phyloP scores from a whole-genome alignment of 2,888 invertebrate species.

The Seladonia tumulorum region DNA sequence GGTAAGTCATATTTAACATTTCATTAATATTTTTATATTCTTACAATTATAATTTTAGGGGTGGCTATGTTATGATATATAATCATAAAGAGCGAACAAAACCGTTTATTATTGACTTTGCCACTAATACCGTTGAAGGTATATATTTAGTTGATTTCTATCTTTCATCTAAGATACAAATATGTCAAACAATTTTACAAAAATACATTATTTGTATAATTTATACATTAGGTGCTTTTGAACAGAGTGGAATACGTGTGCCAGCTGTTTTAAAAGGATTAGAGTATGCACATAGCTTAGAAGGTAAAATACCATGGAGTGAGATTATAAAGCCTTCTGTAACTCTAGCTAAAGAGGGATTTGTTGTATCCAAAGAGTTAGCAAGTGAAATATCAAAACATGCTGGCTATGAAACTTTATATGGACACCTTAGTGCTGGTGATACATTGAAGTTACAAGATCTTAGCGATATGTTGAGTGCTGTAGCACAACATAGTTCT shows the following conservation, averaged over 20 bases:
- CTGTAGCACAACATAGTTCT: conserved; percentile 83
- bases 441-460: conserved; percentile 84
- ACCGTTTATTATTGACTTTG: conserved; percentile 87
- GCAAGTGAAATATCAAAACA: conserved; percentile 83
- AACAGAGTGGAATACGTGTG: conserved; percentile 77
- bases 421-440: conserved; percentile 84
- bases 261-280: conserved; percentile 88
- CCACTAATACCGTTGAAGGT: conserved; percentile 79
- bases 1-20: conserved; percentile 85
- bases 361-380: conserved; percentile 85
- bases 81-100: conserved; percentile 87
- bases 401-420: conserved; percentile 82
- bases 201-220: conserved; percentile 2
- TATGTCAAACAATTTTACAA: not conserved
- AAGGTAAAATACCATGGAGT: conserved; percentile 87
- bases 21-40: conserved; percentile 31
- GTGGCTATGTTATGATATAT: conserved; percentile 90
- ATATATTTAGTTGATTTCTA: not conserved
- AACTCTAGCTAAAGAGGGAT: conserved; percentile 86
- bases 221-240: conserved; percentile 63
- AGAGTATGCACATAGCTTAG: conserved; percentile 85
- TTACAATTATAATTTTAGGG: conserved; percentile 85
- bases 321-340: conserved; percentile 87
- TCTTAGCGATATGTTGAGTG: conserved; percentile 86
- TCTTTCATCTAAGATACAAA: not conserved